Base-by-base conservation (phyloP, 2,888 invertebrate species). In the Plemyria rubiginata region DNA sequence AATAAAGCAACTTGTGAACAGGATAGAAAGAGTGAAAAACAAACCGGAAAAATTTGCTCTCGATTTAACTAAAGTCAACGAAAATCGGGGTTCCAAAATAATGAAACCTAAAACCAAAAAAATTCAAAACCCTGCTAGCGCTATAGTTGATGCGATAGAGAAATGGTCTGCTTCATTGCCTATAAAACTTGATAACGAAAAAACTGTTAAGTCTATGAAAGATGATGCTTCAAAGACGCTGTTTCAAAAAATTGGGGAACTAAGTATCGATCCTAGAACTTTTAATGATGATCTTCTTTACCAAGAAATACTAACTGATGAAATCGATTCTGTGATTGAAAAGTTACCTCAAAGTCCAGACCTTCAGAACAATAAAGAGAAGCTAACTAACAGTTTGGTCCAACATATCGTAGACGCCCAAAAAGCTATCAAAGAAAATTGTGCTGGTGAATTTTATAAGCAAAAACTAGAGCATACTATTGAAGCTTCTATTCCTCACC, bases 101-200 rank as follows among this genome's bases (percentile, higher is more conserved):
- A 28, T 41, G 1, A 56, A 57, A 46, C 16, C 22, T 38, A 55
- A 54, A 61, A 67, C 13, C 12, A 48, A 68, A 52, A 51, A 53
- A 9, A 9, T 59, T 36, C 65, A 69, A 12, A 69, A 73, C 57
- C 75, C 79, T 29, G 79, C 75, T 15, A 63, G 70, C 29, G 40
- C 69, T 22, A 73, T 86, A 43, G 77, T 85, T 4, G 77, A 86
- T 60, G 74, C 75, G 11, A 81, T 89, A 60, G 86, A 87, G 62
- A 74, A 71, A 28, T 89, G 87, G 87, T 82, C 79, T 53, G 73
- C 78, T 8, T 71, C 77, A 16, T 70, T 88, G 54, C 86, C 86
- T 40, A 72, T 87, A 4, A 66, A 73, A 48, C 70, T 66, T 54
- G 62, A 70, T 43, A 64, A 77, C 55, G 71, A 75, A 53, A 67